Evolutionary conservation across 2,113 vertebrate species (phyloP).

Genomic region (Azemiops feae): DNA sequence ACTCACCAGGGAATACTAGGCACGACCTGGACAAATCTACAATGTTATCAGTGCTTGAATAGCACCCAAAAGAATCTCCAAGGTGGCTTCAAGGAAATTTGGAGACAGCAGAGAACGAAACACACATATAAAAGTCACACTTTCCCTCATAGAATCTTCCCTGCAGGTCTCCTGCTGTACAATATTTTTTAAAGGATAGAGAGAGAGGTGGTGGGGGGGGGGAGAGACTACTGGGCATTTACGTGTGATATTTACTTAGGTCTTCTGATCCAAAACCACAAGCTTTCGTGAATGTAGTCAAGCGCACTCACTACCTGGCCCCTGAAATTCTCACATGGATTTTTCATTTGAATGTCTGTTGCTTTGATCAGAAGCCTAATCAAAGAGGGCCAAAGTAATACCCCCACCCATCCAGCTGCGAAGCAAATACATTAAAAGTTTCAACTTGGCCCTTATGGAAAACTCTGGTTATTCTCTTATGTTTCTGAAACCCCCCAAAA

Average conservation of each 20-base stretch:
- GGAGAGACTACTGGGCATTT: background rate
- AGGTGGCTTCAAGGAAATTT: background rate
- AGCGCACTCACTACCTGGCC: slow-evolving; percentile 5
- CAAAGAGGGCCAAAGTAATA: background rate
- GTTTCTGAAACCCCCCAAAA: slow-evolving; percentile 7
- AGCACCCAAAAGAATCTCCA: background rate
- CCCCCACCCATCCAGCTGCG: background rate
- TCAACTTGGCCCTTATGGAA: background rate
- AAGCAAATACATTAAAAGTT: slow-evolving; percentile 3
- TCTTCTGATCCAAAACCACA: background rate
- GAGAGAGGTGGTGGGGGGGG: too few relatives aligned
- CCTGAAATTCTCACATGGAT: background rate
- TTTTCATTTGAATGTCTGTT: background rate
- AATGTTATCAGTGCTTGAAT: background rate
- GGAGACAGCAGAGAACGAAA: background rate
- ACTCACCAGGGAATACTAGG: background rate
- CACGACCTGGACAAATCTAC: background rate
- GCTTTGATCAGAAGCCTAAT: slow-evolving; percentile 5
- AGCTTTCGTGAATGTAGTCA: background rate
- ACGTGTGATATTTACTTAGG: background rate
- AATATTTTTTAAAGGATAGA: background rate
- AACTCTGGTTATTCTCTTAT: background rate
- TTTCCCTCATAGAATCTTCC: background rate
- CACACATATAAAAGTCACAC: background rate
- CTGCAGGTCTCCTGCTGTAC: background rate